phyloP scores from a whole-genome alignment of 92 coral and sea anemone genomes.

The Paragorgia papillata region DNA sequence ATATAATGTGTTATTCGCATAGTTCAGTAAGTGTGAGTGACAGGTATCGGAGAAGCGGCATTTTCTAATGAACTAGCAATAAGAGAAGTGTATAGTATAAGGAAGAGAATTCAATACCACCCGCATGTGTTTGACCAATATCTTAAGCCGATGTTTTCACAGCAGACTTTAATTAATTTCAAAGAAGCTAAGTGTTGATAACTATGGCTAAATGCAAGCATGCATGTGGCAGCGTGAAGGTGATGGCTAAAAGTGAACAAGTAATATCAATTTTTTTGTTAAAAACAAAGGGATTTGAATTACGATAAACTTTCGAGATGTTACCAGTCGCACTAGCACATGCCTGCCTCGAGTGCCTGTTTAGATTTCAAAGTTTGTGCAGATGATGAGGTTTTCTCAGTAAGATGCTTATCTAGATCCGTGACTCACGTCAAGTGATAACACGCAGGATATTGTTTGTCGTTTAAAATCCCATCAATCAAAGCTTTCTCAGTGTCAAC shows the following conservation, averaged over 20 bases:
- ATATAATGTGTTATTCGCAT: slow-evolving; percentile 10
- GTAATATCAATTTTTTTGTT: neutral
- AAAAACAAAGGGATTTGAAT: neutral
- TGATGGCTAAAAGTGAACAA: neutral
- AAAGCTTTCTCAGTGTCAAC: slow-evolving; percentile 45
- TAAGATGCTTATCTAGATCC: slow-evolving; percentile 24
- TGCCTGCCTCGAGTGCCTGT: neutral
- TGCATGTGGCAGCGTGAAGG: slow-evolving; percentile 33
- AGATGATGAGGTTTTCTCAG: slow-evolving; percentile 19
- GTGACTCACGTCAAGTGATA: slow-evolving; percentile 43
- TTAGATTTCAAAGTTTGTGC: neutral
- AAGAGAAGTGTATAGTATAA: slow-evolving; percentile 24
- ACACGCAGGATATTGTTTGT: slow-evolving; percentile 52
- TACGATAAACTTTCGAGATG: neutral
- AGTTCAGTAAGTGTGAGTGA: slow-evolving; percentile 24
- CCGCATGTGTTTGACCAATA: slow-evolving; percentile 53
- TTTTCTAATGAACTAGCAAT: slow-evolving; percentile 30
- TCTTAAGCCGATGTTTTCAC: slow-evolving; percentile 53
- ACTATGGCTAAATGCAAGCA: slow-evolving; percentile 38
- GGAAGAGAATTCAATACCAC: slow-evolving; percentile 35
- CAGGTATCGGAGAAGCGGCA: neutral
- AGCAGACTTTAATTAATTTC: slow-evolving; percentile 51
- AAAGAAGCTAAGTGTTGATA: slow-evolving; percentile 47
- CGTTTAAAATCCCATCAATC: slow-evolving; percentile 53
- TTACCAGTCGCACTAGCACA: neutral